Base-by-base conservation (phyloP, 2,797 vertebrate species). In the Muscicapa comitata region DNA sequence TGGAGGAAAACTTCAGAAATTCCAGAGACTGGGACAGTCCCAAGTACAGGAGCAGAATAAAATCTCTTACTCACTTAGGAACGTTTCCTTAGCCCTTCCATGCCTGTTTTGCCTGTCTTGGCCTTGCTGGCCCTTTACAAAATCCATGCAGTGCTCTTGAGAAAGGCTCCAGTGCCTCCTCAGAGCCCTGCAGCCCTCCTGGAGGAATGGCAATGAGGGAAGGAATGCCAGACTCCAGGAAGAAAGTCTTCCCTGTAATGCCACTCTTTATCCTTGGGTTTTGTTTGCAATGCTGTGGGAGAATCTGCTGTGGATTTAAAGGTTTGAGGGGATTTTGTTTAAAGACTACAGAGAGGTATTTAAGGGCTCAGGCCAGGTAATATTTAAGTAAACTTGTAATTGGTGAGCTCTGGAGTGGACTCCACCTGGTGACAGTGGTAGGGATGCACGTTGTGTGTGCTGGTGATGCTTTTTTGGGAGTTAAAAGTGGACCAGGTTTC, bases 251-350 rank as follows among this genome's bases (percentile, higher is more conserved):
- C 67, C 7, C 19, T 70, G 6, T 45, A 94, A 87, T 67, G 91
- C 65, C 68, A 29, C 19, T 71, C 88, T 86, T 92, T 87, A 90
- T 94, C 81, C 91, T 77, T 0, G 0, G 48, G 11, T 86, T 94
- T 85, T 89, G 37, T 28, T 73, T 74, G 61, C 40, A 89, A 50
- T 50, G 45, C 63, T 28, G 50, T 37, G 42, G 29, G 62, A 86
- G 45, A 48, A 59, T 59, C 59, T 76, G 40, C 50, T 62, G 43
- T 37, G 75, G 43, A 37, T 67, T 95, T 88, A 94, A 92, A 84
- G 77, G 59, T 87, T 70, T 82, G 71, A 76, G 35, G 76, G 29
- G 63, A 31, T 73, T 92, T 86, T 71, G 23, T 50, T 86, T 43
- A 72, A 88, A 58, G 80, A 31, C 25, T 31, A 1, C 35, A 48